phyloP scores from a whole-genome alignment of 2,888 invertebrate genomes.

The Scaptomyza tumidula region DNA sequence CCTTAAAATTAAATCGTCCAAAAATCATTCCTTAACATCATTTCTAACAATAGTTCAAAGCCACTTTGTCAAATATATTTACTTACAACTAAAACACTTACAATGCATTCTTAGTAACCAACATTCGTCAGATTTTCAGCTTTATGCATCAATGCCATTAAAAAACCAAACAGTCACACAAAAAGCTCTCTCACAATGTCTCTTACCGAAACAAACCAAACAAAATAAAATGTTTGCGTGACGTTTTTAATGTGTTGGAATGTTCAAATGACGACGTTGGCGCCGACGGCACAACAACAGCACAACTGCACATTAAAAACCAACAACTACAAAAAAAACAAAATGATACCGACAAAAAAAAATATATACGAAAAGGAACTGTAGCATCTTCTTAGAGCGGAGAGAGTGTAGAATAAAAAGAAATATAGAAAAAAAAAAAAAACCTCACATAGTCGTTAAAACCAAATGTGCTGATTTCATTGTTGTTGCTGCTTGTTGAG shows the following conservation, averaged over 20 bases:
- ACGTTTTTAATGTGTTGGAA: conserved; percentile 65
- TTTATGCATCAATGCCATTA: conserved; percentile 42
- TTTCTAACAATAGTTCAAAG: not conserved
- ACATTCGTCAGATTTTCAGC: conserved; percentile 35
- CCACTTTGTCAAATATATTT: conserved; percentile 23
- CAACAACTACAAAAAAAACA: conserved; percentile 53
- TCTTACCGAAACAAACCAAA: not conserved
- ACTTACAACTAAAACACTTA: not conserved
- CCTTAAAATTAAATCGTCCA: too few relatives aligned
- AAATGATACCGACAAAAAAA: conserved; percentile 17
- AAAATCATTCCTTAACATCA: not conserved
- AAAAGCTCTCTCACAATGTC: conserved; percentile 9
- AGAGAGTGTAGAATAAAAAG: not conserved
- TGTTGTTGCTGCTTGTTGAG: conserved; percentile 42
- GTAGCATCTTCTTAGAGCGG: conserved; percentile 58
- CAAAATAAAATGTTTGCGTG: conserved; percentile 40
- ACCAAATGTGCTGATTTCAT: conserved; percentile 78
- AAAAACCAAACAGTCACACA: conserved; percentile 37
- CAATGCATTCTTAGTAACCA: conserved; percentile 23
- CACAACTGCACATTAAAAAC: conserved; percentile 73
- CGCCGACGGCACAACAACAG: conserved; percentile 49
- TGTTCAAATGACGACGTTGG: conserved; percentile 60
- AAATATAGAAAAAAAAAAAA: conserved; percentile 16
- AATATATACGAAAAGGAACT: conserved; percentile 17
- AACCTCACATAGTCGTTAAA: conserved; percentile 73